Conservation (phyloP, 2,888 invertebrate species). For the Autographa pulchrina region DNA sequence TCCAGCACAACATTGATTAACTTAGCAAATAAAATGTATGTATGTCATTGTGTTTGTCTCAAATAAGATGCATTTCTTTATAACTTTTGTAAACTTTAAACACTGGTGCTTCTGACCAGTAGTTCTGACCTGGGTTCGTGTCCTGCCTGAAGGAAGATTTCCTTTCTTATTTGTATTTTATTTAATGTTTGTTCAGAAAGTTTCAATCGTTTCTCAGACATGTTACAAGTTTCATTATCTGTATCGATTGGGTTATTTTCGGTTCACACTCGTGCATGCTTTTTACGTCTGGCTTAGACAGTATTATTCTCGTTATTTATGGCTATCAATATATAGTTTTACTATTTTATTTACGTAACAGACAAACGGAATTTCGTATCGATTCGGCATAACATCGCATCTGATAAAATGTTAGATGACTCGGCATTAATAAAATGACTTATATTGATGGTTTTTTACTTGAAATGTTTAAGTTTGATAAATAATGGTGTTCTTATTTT, state of each 20-base stretch:
- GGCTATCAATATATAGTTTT: conserved; percentile 30
- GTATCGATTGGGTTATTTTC: conserved; percentile 47
- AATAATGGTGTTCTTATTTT: no score
- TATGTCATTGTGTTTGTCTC: no score
- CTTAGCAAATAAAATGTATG: no score
- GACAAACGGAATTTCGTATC: conserved; percentile 4
- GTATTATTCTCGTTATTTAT: conserved; percentile 41
- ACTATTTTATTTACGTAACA: conserved; percentile 25
- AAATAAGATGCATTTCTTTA: no score
- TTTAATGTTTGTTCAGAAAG: background rate
- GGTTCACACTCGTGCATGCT: conserved; percentile 35
- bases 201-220: background rate
- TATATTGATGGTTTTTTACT: no score
- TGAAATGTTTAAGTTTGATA: no score
- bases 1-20: no score
- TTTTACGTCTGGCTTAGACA: conserved; percentile 44
- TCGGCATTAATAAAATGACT: background rate
- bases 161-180: no score
- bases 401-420: background rate
- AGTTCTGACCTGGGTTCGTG: no score
- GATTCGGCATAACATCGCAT: conserved; percentile 9
- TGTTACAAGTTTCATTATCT: conserved; percentile 3
- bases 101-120: no score
- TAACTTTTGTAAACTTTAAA: no score
- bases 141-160: no score